phyloP scores from a whole-genome alignment of 2,113 vertebrate genomes.

The Megaleporinus macrocephalus region DNA sequence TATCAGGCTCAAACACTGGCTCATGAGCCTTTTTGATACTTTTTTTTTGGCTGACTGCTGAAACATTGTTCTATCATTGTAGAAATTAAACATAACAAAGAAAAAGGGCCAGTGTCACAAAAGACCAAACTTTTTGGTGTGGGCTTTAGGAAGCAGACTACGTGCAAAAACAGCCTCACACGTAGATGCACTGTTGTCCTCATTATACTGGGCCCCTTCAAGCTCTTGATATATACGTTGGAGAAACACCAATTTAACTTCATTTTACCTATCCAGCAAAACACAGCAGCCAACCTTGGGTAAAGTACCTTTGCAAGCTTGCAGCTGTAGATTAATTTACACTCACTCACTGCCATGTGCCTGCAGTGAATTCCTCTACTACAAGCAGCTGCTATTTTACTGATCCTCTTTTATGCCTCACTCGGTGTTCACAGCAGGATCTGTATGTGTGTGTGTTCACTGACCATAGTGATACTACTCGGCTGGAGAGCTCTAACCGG shows the following conservation, averaged over 20 bases:
- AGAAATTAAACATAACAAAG: no score
- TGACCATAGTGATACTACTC: neutral
- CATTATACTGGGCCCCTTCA: constrained; percentile 40
- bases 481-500: neutral
- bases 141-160: no score
- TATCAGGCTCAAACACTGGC: no score
- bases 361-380: neutral
- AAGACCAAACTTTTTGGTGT: no score
- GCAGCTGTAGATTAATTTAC: constrained; percentile 4
- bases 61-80: no score
- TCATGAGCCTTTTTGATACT: no score
- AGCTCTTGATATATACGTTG: constrained; percentile 29
- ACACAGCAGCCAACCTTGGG: constrained; percentile 9
- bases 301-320: constrained; percentile 2
- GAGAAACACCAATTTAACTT: constrained; percentile 39
- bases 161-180: no score
- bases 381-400: neutral
- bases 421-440: neutral
- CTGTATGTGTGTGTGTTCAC: constrained; percentile 19
- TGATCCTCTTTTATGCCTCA: constrained; percentile 1
- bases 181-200: constrained; percentile 32
- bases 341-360: neutral
- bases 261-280: constrained; percentile 21
- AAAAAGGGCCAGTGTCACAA: no score
- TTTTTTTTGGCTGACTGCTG: no score